Percentiles rank a stretch among this genome's conserved stretches.
Conservation (phyloP, 2,113 vertebrate genomes). For the Talpa occidentalis region DNA sequence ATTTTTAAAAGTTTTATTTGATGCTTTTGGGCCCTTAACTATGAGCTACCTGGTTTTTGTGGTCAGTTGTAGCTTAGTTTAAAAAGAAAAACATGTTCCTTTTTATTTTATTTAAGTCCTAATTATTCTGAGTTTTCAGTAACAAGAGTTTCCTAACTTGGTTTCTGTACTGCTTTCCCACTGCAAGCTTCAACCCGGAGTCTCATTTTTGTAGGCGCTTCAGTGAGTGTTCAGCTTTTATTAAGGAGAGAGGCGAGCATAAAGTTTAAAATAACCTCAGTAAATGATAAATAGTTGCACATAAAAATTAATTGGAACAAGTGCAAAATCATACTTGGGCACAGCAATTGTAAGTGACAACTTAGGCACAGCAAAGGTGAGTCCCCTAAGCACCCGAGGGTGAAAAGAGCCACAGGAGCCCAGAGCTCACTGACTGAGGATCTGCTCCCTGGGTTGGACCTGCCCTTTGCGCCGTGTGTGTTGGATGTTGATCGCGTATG, state of each 20-base stretch:
- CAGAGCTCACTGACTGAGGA: background rate
- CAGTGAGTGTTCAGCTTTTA: background rate
- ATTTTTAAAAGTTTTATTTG: slow-evolving; percentile 29
- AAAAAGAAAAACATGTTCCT: background rate
- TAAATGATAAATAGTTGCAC: background rate
- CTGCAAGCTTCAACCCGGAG: background rate
- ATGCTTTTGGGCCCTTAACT: background rate
- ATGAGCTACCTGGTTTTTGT: background rate
- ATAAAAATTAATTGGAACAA: background rate
- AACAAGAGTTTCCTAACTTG: background rate
- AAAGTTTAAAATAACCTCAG: slow-evolving; percentile 1
- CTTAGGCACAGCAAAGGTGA: background rate
- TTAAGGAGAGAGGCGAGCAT: background rate
- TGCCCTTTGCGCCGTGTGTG: background rate
- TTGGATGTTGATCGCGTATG: background rate
- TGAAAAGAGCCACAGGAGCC: background rate
- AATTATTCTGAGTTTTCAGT: background rate
- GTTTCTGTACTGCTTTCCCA: background rate
- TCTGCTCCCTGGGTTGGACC: background rate
- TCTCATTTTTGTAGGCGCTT: background rate
- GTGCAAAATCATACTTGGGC: background rate
- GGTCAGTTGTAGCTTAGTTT: slow-evolving; percentile 9
- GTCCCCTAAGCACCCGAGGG: background rate
- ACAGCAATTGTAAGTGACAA: background rate
- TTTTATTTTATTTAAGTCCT: background rate